Conservation (phyloP, 2,888 invertebrate genomes). For the Polydrusus pterygomalis region DNA sequence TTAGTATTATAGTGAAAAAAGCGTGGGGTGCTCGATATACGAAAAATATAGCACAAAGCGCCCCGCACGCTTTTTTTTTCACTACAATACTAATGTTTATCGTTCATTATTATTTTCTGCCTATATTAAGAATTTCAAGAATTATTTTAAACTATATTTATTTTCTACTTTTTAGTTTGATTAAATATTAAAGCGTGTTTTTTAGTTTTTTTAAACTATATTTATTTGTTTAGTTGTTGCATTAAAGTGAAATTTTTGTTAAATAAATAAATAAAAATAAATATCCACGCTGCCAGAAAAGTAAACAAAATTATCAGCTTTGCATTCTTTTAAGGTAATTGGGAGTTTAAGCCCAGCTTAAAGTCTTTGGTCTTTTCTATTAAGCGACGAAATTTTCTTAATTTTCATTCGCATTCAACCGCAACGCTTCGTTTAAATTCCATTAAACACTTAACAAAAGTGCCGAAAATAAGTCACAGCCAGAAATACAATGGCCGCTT, state of each 20-base stretch:
- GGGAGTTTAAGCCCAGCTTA: conserved; percentile 35
- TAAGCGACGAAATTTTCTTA: conserved; percentile 39
- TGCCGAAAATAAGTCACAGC: conserved; percentile 42
- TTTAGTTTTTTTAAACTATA: not conserved
- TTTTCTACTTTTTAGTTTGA: too few relatives aligned
- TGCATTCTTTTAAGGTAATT: conserved; percentile 45
- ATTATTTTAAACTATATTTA: too few relatives aligned
- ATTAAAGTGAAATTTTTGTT: not conserved
- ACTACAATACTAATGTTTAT: too few relatives aligned
- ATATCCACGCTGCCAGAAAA: not conserved
- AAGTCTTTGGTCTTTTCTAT: conserved; percentile 24
- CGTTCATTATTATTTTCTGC: too few relatives aligned
- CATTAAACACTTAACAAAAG: conserved; percentile 46
- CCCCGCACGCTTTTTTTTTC: too few relatives aligned
- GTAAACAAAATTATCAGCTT: conserved; percentile 23
- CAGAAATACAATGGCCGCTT: conserved; percentile 4
- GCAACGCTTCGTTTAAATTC: conserved; percentile 41
- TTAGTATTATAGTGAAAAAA: too few relatives aligned
- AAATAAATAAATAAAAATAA: not conserved
- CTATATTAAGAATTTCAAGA: too few relatives aligned
- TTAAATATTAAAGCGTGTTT: too few relatives aligned
- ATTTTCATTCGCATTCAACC: conserved; percentile 44
- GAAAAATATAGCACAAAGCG: too few relatives aligned
- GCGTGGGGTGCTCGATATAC: too few relatives aligned
- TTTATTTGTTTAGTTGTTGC: too few relatives aligned